Evolutionary conservation across 2,113 vertebrate species (phyloP), one percentile per base, ranked within the genome.

Genomic region (Scopus umbretta): DNA sequence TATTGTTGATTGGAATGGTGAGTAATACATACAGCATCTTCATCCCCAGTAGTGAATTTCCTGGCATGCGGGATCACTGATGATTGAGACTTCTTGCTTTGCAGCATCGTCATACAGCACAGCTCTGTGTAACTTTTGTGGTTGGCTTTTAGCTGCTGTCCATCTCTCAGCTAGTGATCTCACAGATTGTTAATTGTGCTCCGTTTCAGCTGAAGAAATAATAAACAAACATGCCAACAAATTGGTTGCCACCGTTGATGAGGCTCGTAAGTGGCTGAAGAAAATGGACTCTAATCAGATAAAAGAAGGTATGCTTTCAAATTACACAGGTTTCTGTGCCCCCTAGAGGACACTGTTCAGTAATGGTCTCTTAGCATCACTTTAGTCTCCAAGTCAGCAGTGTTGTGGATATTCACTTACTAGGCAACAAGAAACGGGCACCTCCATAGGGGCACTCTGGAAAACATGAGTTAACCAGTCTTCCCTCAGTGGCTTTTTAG

Each of bases 221-320:
- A 93, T 98, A 96, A 65, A 78, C 27, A 72, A 63, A 34, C 97
- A 95, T 50, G 87, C 97, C 61, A 65, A 7, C 22, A 65, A 72
- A 72, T 71, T 98, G 88, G 19, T 74, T 59, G 45, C 9, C 9
- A 97, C 95, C 5, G 34, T 97, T 83, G 96, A 78, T 20, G 86
- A 97, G 0, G 97, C 97, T 26, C 70, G 2, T 38, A 94, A 97
- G 30, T 98, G 98, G 97, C 88, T 98, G 94, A 96, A 81, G 92
- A 98, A 97, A 75, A 96, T 96, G 50, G 97, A 98, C 30, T 96
- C 83, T 36, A 58, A 91, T 7, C 80, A 32, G 58, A 65, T 86
- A 56, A 97, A 97, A 66, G 95, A 97, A 97, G 98, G 98, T 98
- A 97, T 29, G 95, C 80, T 87, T 79, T 82, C 20, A 55, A 75